Evolutionary conservation across 2,113 vertebrate species (phyloP).

Genomic region (Atractosteus spatula): DNA sequence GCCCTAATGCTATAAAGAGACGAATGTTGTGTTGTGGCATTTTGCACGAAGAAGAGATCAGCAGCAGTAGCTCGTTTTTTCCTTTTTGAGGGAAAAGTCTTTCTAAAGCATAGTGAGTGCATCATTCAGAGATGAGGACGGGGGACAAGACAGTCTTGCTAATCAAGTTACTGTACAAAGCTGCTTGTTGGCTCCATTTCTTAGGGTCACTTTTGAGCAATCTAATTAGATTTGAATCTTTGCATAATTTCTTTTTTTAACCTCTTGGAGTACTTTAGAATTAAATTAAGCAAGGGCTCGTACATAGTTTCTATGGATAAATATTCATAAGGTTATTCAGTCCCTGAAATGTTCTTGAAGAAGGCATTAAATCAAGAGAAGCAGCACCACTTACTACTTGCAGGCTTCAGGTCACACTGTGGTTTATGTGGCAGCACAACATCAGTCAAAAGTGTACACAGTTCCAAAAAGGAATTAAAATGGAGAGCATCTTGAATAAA

Average conservation of each 20-base stretch:
- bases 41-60: not conserved
- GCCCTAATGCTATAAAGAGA: no score
- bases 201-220: not conserved
- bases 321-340: slow-evolving; percentile 61
- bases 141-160: not conserved
- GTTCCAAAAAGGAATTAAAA: no score
- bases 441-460: no score
- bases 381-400: not conserved
- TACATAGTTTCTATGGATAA: slow-evolving; percentile 49
- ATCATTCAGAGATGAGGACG: not conserved
- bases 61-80: not conserved
- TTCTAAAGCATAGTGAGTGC: not conserved
- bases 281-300: slow-evolving; percentile 45
- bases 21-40: no score
- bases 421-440: not conserved
- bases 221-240: slow-evolving; percentile 2
- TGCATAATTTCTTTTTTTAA: slow-evolving; percentile 10
- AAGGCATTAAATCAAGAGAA: slow-evolving; percentile 31
- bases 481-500: no score
- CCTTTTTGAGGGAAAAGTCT: not conserved
- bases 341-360: slow-evolving; percentile 51
- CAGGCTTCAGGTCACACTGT: not conserved
- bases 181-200: not conserved
- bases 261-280: not conserved
- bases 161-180: slow-evolving; percentile 1